phyloP scores from a whole-genome alignment of 2,888 invertebrate genomes.

The Agriotes lineatus region DNA sequence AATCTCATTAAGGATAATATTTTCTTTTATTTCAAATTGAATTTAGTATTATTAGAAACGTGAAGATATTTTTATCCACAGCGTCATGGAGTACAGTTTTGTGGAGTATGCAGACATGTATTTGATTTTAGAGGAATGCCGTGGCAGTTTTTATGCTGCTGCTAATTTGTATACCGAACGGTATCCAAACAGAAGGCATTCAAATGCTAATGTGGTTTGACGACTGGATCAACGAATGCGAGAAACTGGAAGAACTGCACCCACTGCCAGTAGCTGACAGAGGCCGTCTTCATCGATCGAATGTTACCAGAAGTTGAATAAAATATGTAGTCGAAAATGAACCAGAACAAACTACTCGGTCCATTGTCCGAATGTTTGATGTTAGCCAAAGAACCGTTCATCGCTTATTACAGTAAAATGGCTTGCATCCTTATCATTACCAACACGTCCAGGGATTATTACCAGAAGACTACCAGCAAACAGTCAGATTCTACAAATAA shows the following conservation, averaged over 20 bases:
- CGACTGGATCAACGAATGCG: not conserved
- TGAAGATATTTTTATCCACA: no score
- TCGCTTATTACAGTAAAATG: not conserved
- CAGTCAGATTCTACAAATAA: not conserved
- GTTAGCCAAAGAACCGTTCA: constrained; percentile 1
- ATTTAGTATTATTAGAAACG: no score
- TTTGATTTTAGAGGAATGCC: no score
- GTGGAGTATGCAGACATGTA: no score
- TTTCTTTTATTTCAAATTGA: no score
- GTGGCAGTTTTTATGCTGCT: no score
- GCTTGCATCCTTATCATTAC: constrained; percentile 12
- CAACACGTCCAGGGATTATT: constrained; percentile 2
- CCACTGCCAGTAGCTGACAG: not conserved
- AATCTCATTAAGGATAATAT: no score
- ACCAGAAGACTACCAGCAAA: not conserved
- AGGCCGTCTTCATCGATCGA: not conserved
- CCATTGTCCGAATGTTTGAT: constrained; percentile 6
- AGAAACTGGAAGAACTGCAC: not conserved
- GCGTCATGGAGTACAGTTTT: no score
- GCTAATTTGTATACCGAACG: no score
- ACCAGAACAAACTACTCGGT: not conserved
- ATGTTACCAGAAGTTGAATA: not conserved
- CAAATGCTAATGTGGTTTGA: not conserved
- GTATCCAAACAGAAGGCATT: no score
- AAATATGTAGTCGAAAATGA: constrained; percentile 2